These are phyloP conservation scores for Notothenia coriiceps DNA, from an alignment of 2,113 vertebrate genomes.

Conservation along the genomic window DNA sequence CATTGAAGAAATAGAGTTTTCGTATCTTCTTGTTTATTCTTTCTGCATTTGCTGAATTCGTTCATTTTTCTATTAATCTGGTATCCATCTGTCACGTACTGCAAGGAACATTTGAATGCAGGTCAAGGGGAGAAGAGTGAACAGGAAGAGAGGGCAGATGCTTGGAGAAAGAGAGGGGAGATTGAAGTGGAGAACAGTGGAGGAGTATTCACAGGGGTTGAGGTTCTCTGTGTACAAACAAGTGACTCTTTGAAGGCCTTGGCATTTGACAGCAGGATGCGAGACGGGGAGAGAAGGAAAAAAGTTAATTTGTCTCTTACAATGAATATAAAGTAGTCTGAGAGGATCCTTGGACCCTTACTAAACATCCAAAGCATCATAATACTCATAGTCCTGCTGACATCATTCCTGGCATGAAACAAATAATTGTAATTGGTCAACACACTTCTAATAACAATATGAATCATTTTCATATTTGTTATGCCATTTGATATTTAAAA, in stretches of 20 bases:
- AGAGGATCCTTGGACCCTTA: slow-evolving; percentile 5
- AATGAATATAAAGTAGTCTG: slow-evolving; percentile 21
- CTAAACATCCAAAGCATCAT: background rate
- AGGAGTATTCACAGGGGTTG: slow-evolving; percentile 35
- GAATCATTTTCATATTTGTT: background rate
- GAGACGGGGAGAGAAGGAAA: background rate
- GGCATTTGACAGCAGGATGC: slow-evolving; percentile 59
- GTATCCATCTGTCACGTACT: background rate
- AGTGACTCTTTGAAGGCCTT: slow-evolving; percentile 52
- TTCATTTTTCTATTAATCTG: background rate
- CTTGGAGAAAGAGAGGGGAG: background rate
- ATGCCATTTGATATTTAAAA: background rate
- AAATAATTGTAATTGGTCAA: background rate
- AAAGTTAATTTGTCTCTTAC: slow-evolving; percentile 45
- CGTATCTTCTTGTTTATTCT: background rate
- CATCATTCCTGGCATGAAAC: too few relatives aligned
- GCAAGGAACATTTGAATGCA: background rate
- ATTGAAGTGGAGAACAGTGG: slow-evolving; percentile 14
- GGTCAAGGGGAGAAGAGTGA: slow-evolving; percentile 5
- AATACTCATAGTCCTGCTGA: background rate
- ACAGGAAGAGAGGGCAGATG: slow-evolving; percentile 1
- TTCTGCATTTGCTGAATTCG: background rate
- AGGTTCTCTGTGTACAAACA: slow-evolving; percentile 42
- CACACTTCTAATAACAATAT: background rate
- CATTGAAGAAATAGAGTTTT: background rate